Conservation (phyloP, 2,797 vertebrate genomes). For the Girardinus metallicus region DNA sequence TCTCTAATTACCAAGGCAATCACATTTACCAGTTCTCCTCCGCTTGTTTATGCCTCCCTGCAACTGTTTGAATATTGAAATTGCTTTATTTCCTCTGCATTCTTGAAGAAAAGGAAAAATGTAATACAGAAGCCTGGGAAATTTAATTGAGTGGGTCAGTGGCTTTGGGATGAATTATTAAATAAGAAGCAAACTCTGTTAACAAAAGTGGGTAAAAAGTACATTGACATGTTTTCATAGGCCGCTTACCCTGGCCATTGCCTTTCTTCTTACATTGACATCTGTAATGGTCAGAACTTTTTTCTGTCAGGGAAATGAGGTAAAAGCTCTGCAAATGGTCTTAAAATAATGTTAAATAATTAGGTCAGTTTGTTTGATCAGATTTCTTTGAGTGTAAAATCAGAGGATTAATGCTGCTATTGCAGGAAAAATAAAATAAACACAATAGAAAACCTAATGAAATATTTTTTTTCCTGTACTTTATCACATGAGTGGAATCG, state of each 20-base stretch:
- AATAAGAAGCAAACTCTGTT: constrained; percentile 64
- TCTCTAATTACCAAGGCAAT: constrained; percentile 80
- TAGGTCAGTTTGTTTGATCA: neutral
- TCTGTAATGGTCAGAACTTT: constrained; percentile 54
- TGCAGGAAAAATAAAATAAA: neutral
- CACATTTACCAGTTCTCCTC: constrained; percentile 69
- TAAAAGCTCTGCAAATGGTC: constrained; percentile 44
- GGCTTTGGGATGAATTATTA: constrained; percentile 75
- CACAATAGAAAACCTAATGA: neutral
- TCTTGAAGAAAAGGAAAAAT: constrained; percentile 52
- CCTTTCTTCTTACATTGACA: constrained; percentile 28
- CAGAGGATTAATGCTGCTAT: neutral
- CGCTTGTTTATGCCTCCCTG: constrained; percentile 72
- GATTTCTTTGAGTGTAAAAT: neutral
- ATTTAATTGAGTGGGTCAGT: constrained; percentile 82
- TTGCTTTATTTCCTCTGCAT: constrained; percentile 65
- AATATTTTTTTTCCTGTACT: neutral
- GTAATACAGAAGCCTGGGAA: constrained; percentile 57
- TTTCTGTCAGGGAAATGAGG: constrained; percentile 60
- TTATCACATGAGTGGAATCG: neutral
- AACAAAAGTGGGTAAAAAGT: constrained; percentile 58
- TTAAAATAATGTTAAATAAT: neutral
- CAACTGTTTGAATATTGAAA: constrained; percentile 76
- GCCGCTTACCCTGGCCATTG: constrained; percentile 14
- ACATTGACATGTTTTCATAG: constrained; percentile 32